These are phyloP conservation scores for Anoncus sp. DNA, from an alignment of 2,888 invertebrate species.

Conservation along the genomic window DNA sequence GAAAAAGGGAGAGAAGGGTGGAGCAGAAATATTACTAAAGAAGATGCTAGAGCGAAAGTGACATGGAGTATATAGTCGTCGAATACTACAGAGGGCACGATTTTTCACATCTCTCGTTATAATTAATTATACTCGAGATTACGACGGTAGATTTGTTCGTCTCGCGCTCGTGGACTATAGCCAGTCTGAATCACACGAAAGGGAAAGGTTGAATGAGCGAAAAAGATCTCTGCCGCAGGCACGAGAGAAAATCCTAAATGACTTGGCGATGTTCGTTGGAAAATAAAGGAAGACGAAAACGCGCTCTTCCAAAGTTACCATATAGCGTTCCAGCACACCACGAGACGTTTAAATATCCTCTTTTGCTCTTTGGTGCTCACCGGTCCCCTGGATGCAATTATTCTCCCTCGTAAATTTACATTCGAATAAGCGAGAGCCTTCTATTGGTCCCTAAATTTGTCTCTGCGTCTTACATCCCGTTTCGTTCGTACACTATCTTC, in stretches of 20 bases:
- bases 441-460: slow-evolving; percentile 69
- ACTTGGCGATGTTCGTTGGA: slow-evolving; percentile 60
- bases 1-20: slow-evolving; percentile 26
- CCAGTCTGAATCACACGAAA: slow-evolving; percentile 59
- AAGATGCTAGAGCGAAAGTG: slow-evolving; percentile 35
- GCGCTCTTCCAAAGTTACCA: slow-evolving; percentile 8
- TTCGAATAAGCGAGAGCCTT: slow-evolving; percentile 67
- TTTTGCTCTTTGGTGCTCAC: slow-evolving; percentile 28
- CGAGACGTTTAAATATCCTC: slow-evolving; percentile 50
- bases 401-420: slow-evolving; percentile 69
- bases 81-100: slow-evolving; percentile 55
- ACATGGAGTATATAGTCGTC: slow-evolving; percentile 44
- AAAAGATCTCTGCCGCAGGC: slow-evolving; percentile 36
- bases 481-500: slow-evolving; percentile 49
- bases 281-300: slow-evolving; percentile 56
- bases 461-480: slow-evolving; percentile 61
- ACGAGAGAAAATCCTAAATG: slow-evolving; percentile 57
- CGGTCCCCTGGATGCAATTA: slow-evolving; percentile 64
- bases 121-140: slow-evolving; percentile 69
- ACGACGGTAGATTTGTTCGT: slow-evolving; percentile 61
- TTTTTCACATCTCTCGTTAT: slow-evolving; percentile 65
- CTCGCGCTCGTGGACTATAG: slow-evolving; percentile 44
- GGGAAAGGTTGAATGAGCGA: slow-evolving; percentile 43
- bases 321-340: slow-evolving; percentile 15
- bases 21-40: slow-evolving; percentile 53